These are phyloP conservation scores for Eueides isabella DNA, from an alignment of 1,140 invertebrate species.

Conservation along the genomic window DNA sequence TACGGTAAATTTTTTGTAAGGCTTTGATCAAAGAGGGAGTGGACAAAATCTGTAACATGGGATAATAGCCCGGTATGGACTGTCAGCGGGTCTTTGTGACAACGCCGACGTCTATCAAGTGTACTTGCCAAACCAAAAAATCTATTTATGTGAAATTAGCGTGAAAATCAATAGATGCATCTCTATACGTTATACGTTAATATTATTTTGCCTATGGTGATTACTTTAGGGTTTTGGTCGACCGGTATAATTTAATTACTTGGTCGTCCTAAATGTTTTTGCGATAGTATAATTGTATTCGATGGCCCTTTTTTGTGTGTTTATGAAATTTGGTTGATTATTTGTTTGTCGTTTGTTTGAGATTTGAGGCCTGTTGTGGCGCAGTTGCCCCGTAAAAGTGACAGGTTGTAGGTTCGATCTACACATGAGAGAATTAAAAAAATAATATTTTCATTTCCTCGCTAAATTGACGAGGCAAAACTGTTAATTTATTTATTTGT, in stretches of 20 bases:
- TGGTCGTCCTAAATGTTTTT: background rate
- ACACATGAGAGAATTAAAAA: too few relatives aligned
- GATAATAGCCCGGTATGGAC: slow-evolving; percentile 60
- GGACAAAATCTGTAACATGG: slow-evolving; percentile 52
- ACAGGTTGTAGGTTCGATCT: too few relatives aligned
- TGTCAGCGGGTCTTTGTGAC: slow-evolving; percentile 61
- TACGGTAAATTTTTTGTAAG: slow-evolving; percentile 1
- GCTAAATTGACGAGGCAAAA: too few relatives aligned
- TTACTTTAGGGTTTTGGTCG: slow-evolving; percentile 52
- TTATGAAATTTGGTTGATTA: background rate
- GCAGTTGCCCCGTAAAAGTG: too few relatives aligned
- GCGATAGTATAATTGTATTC: background rate
- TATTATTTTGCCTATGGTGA: slow-evolving; percentile 43
- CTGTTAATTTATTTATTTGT: too few relatives aligned
- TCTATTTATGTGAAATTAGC: slow-evolving; percentile 67
- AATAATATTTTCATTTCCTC: too few relatives aligned
- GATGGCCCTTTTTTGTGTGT: background rate
- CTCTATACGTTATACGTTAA: slow-evolving; percentile 63
- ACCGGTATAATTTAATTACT: slow-evolving; percentile 43
- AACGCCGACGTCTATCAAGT: slow-evolving; percentile 62
- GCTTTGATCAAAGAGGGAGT: slow-evolving; percentile 31
- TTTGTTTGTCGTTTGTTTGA: background rate
- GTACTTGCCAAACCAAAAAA: slow-evolving; percentile 57
- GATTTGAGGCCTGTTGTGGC: too few relatives aligned
- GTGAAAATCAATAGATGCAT: slow-evolving; percentile 68